Base-by-base conservation (phyloP, 1,140 invertebrate genomes). In the Achatina immaculata region DNA sequence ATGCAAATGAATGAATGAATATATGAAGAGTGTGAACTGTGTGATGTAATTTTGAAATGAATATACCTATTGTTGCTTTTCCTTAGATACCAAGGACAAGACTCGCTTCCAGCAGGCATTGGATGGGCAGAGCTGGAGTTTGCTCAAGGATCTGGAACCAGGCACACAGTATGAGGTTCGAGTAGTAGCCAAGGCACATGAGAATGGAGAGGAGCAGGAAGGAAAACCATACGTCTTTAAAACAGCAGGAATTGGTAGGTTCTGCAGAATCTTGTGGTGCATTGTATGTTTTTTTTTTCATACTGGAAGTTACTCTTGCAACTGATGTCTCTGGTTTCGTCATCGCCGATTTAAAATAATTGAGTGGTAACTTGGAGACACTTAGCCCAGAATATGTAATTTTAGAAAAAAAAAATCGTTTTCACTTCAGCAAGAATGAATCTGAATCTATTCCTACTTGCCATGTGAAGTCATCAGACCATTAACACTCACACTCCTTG, bases 151-250 rank as follows among this genome's bases (percentile, higher is more conserved):
- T 0, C 92, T 99, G 72, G 93, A 95, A 84, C 95, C 95, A 2
- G 96, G 95, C 28, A 94, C 95, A 83, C 93, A 94, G 11, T 94
- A 99, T 89, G 95, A 98, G 85, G 95, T 99, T 88, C 93, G 94
- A 81, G 94, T 98, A 0, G 96, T 98, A 6, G 95, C 97, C 31
- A 95, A 97, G 68, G 97, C 98, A 90, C 94, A 94, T 48, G 75
- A 28, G 14, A 81, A 90, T 21, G 36, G 66, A 38, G 43, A 68
- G 36, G 38, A 51, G 16, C 66, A 72, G n/a, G 51, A 78, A 21
- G 84, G 83, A 75, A 66, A 82, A 24, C 71, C 80, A 69, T 73
- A 76, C 9, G 81, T 45, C 6, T 89, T 87, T 28, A 62, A 55
- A 43, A 85, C 78, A 40, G 83, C 74, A 55, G 82, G 85, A 62